These are phyloP conservation scores for Hydrophis major DNA, from an alignment of 2,797 vertebrate species.

Conservation along the genomic window DNA sequence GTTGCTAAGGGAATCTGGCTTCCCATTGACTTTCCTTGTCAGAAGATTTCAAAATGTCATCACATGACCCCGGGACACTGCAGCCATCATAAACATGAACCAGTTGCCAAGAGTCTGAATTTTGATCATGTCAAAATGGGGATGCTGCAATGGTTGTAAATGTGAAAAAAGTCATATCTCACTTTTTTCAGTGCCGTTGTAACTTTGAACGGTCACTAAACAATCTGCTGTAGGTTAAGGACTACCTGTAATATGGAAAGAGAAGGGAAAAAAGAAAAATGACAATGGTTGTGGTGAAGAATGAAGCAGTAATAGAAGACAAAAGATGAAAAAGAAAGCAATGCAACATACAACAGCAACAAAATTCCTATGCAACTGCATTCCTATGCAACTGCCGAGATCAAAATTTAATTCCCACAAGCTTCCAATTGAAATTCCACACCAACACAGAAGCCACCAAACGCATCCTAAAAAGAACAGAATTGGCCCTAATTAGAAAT, in stretches of 20 bases:
- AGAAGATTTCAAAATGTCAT: not conserved
- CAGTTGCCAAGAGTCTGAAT: not conserved
- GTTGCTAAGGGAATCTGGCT: not conserved
- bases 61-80: not conserved
- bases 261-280: not conserved
- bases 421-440: too few relatives aligned
- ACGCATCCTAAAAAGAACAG: too few relatives aligned
- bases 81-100: not conserved
- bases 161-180: not conserved
- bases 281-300: not conserved
- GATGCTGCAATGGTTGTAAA: not conserved
- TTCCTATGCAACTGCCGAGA: too few relatives aligned
- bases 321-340: not conserved
- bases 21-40: not conserved
- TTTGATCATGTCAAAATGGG: not conserved
- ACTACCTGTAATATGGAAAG: not conserved
- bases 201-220: not conserved
- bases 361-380: not conserved
- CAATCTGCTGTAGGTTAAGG: not conserved
- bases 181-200: not conserved
- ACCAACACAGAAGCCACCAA: too few relatives aligned
- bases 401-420: too few relatives aligned
- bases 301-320: not conserved
- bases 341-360: not conserved
- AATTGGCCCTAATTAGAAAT: too few relatives aligned